phyloP scores from a whole-genome alignment of 2,113 vertebrate genomes.

The Octodon degus region DNA sequence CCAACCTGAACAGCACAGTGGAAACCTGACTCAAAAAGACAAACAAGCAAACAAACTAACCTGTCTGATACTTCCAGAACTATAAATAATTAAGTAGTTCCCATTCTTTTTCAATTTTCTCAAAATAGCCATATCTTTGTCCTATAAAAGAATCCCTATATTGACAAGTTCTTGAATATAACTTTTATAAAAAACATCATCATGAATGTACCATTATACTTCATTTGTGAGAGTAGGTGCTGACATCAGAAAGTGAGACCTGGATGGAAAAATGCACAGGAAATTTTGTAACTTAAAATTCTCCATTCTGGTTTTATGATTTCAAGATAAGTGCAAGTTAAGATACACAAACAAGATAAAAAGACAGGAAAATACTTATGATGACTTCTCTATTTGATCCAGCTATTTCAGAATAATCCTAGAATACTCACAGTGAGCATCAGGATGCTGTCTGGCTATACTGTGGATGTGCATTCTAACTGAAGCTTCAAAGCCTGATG shows the following conservation, averaged over 20 bases:
- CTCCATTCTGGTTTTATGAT: conserved; percentile 48
- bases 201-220: not conserved
- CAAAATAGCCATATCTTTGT: conserved; percentile 58
- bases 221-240: not conserved
- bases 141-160: conserved; percentile 54
- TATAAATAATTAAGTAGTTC: conserved; percentile 44
- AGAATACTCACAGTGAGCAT: conserved; percentile 65
- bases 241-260: not conserved
- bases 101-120: conserved; percentile 50
- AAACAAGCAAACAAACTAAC: not conserved
- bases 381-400: conserved; percentile 60
- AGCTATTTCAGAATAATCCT: conserved; percentile 73
- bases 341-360: conserved; percentile 57
- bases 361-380: conserved; percentile 47
- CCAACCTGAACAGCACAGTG: not conserved
- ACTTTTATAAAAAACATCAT: conserved; percentile 44
- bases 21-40: not conserved
- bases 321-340: conserved; percentile 55
- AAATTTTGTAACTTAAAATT: conserved; percentile 20
- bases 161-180: conserved; percentile 54
- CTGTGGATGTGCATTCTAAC: conserved; percentile 65
- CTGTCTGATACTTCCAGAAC: conserved; percentile 30
- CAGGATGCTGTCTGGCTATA: conserved; percentile 69
- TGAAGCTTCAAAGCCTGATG: conserved; percentile 64
- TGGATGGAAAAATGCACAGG: conserved; percentile 22